A percentile compares a stretch with the other conserved stretches of the same genome.
phyloP scores from a whole-genome alignment of 2,797 vertebrate species.

The Neosalanx taihuensis region DNA sequence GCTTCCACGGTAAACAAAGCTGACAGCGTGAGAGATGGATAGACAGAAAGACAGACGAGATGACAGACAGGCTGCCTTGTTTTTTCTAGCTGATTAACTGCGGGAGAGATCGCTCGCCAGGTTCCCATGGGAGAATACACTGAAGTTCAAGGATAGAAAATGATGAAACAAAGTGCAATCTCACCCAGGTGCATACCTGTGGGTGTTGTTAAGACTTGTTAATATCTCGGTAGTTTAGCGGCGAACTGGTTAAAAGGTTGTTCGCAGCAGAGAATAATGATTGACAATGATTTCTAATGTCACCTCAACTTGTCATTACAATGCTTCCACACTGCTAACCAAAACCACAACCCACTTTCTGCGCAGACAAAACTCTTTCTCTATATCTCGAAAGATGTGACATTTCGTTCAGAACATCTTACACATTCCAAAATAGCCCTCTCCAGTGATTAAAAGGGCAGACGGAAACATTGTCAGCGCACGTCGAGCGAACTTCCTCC shows the following conservation, averaged over 20 bases:
- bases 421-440: conserved; percentile 6
- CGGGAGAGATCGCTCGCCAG: conserved; percentile 35
- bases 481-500: conserved; percentile 46
- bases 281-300: not conserved
- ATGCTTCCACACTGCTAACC: not conserved
- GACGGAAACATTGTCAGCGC: conserved; percentile 52
- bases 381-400: conserved; percentile 16
- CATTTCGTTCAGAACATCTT: conserved; percentile 36
- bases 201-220: conserved; percentile 33
- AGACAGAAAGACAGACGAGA: conserved; percentile 10
- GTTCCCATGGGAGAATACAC: conserved; percentile 45
- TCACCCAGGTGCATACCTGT: conserved; percentile 46
- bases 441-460: conserved; percentile 14
- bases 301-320: not conserved
- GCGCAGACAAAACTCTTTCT: conserved; percentile 28
- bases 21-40: conserved; percentile 34
- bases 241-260: not conserved
- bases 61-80: conserved; percentile 52
- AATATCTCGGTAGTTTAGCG: not conserved
- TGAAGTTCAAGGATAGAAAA: conserved; percentile 62
- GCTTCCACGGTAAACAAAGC: conserved; percentile 20
- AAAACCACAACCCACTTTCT: not conserved
- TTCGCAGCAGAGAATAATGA: not conserved
- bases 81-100: conserved; percentile 56
- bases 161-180: conserved; percentile 75